A percentile compares a stretch with the other conserved stretches of the same genome.
phyloP scores from a whole-genome alignment of 2,113 vertebrate genomes.

The Diadophis punctatus region DNA sequence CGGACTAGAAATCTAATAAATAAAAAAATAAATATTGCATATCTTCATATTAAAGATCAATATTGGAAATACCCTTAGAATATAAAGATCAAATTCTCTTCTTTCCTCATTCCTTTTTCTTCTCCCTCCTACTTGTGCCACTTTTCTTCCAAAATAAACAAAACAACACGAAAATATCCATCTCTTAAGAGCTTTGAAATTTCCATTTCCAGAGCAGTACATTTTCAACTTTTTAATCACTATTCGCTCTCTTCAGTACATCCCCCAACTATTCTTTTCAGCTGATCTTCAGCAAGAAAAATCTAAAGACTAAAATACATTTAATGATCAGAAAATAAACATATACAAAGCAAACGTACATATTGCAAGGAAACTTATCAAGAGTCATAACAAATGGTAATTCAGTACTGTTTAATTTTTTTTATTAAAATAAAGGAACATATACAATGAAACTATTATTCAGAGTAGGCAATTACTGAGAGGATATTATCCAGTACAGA shows the following conservation, averaged over 20 bases:
- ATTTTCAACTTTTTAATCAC: background rate
- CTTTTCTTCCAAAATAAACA: background rate
- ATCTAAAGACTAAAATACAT: background rate
- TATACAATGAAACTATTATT: slow-evolving; percentile 76
- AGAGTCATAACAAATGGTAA: slow-evolving; percentile 67
- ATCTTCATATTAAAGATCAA: background rate
- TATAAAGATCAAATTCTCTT: background rate
- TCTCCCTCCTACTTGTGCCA: background rate
- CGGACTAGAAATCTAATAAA: background rate
- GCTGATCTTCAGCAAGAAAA: slow-evolving; percentile 4
- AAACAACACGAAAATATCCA: background rate
- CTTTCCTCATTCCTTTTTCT: background rate
- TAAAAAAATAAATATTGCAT: background rate
- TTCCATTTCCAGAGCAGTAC: background rate
- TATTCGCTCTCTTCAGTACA: background rate
- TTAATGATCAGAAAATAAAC: slow-evolving; percentile 1
- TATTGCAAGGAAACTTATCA: slow-evolving; percentile 54
- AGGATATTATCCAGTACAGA: slow-evolving; percentile 70
- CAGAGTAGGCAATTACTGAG: slow-evolving; percentile 71
- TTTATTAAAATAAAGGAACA: slow-evolving; percentile 63
- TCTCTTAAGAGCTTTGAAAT: background rate
- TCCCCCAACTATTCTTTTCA: slow-evolving; percentile 24
- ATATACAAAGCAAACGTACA: slow-evolving; percentile 39
- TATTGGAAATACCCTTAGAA: background rate
- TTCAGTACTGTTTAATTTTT: slow-evolving; percentile 40